A percentile compares a stretch with the other conserved stretches of the same genome.
Evolutionary conservation across 2,113 vertebrate genomes (phyloP).

Genomic region (Muscicapa adusta): DNA sequence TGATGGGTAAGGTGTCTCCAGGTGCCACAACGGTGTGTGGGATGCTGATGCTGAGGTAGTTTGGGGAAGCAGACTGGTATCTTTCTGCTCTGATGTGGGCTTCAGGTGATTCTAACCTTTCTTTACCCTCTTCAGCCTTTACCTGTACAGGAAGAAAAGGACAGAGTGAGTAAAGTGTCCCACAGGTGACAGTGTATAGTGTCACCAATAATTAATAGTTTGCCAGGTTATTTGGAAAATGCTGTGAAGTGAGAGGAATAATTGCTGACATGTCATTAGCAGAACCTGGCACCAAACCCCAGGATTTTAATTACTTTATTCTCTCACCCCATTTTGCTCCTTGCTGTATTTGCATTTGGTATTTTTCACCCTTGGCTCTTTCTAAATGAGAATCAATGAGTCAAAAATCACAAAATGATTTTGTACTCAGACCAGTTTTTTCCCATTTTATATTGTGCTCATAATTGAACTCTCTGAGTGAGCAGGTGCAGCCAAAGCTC

Average conservation of each 20-base stretch:
- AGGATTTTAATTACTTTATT: neutral
- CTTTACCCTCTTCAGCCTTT: slow-evolving; percentile 52
- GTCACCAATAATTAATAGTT: neutral
- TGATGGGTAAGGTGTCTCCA: slow-evolving; percentile 45
- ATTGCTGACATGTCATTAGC: neutral
- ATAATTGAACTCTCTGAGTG: neutral
- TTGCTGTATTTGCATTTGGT: neutral
- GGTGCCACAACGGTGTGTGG: slow-evolving; percentile 23
- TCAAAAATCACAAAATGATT: neutral
- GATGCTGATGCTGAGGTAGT: slow-evolving; percentile 69
- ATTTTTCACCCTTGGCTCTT: neutral
- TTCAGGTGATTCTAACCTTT: slow-evolving; percentile 44
- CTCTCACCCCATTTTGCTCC: neutral
- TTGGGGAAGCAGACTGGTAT: neutral
- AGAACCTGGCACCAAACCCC: neutral
- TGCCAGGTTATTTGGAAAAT: neutral
- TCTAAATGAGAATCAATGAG: neutral
- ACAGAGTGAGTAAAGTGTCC: neutral
- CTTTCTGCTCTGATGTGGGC: slow-evolving; percentile 21
- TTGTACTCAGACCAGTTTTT: neutral
- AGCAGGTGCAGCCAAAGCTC: neutral
- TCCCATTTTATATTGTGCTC: neutral
- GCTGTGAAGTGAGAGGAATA: neutral
- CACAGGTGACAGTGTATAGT: neutral
- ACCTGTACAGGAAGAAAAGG: slow-evolving; percentile 29